Evolutionary conservation across 2,888 invertebrate species (phyloP).

Genomic region (Lobophora halterata): DNA sequence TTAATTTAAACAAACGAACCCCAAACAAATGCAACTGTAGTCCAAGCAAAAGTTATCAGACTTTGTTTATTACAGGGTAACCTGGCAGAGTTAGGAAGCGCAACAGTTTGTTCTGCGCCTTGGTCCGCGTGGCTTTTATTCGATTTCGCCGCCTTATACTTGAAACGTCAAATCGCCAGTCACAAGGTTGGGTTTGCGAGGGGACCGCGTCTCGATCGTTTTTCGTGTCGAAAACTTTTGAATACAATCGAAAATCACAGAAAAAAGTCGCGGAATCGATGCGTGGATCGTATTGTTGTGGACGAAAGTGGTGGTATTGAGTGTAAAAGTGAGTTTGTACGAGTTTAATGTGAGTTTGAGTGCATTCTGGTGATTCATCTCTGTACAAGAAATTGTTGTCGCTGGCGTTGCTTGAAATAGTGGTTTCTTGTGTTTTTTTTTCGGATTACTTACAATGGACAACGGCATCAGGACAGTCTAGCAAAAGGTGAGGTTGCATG

Average conservation of each 20-base stretch:
- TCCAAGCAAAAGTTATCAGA: constrained; percentile 57
- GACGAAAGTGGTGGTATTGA: constrained; percentile 45
- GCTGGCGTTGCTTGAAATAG: constrained; percentile 56
- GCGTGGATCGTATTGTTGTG: constrained; percentile 46
- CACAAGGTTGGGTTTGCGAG: constrained; percentile 47
- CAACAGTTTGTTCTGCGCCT: constrained; percentile 50
- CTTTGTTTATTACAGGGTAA: constrained; percentile 64
- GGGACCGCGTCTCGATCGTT: constrained; percentile 49
- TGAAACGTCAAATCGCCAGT: constrained; percentile 59
- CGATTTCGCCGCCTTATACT: constrained; percentile 68
- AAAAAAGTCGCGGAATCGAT: constrained; percentile 38
- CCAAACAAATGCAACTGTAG: constrained; percentile 37
- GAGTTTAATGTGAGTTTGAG: constrained; percentile 53
- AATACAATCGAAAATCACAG: constrained; percentile 52
- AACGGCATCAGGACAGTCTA: constrained; percentile 31
- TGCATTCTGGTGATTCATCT: constrained; percentile 79
- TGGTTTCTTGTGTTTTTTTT: constrained; percentile 52
- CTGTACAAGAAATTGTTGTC: constrained; percentile 70
- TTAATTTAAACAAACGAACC: constrained; percentile 42
- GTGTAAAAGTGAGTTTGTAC: constrained; percentile 51
- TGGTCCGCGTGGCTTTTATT: constrained; percentile 51
- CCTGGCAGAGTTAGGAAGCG: constrained; percentile 59
- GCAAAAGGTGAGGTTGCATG: constrained; percentile 37
- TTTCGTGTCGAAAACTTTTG: constrained; percentile 61
- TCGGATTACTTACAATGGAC: constrained; percentile 35